Base-by-base conservation (phyloP, 2,797 vertebrate genomes). In the Lutjanus campechanus region DNA sequence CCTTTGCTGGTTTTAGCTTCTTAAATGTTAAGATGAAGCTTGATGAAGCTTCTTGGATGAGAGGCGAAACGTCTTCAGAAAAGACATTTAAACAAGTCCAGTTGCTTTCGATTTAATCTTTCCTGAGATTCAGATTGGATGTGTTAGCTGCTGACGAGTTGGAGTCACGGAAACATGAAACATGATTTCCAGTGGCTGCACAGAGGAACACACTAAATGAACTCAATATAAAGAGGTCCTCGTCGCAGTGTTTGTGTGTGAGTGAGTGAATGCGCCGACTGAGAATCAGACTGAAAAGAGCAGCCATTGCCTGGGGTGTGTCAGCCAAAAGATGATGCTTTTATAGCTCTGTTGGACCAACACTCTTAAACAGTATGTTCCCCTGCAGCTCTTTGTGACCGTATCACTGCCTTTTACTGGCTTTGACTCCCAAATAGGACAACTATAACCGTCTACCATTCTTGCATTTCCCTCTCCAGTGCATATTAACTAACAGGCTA, bases 311-410 rank as follows among this genome's bases (percentile, higher is more conserved):
- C 69, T 56, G 56, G 36, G 70, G 55, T n/a, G 69, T 60, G 16
- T 76, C 41, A 36, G 66, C 67, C 46, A 78, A 58, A 62, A 81
- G 67, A 75, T 63, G 25, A 71, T 54, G 46, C 50, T 29, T 63
- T 58, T 71, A 25, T 67, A 16, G 4, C 41, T n/a, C 54, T 66
- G 70, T 67, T 81, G 81, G 85, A 85, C 69, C 77, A 78, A 82
- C 76, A 77, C 65, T 81, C 69, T 78, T 85, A 66, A 64, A 64
- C 40, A 20, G 11, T 9, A n/a, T 15, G 15, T 47, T 7, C 43
- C 54, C 63, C 49, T 51, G 59, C 51, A 76, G 73, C 64, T 43
- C 67, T 63, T 77, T 88, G 83, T 44, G 20, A 82, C 81, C 77
- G 79, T 56, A 53, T 60, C 47, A 29, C 36, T 44, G 64, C 20